These are phyloP conservation scores for Bombycilla garrulus DNA, from an alignment of 2,113 vertebrate species.

Conservation along the genomic window DNA sequence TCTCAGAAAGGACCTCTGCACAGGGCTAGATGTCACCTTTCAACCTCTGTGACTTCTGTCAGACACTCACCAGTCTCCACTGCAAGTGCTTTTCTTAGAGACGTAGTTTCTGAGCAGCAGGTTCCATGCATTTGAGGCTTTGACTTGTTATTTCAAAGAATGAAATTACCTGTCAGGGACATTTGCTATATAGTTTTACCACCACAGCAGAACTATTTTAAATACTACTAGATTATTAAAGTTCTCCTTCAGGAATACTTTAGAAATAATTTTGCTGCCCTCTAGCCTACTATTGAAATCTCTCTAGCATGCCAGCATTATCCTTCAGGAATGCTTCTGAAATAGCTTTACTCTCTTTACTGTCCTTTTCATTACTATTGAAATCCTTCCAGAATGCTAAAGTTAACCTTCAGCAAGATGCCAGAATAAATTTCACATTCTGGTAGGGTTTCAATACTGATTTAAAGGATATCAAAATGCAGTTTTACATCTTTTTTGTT, in stretches of 20 bases:
- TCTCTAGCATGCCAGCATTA: conserved; percentile 47
- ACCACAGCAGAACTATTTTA: conserved; percentile 65
- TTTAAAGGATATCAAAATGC: conserved; percentile 49
- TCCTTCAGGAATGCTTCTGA: conserved; percentile 67
- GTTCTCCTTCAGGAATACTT: conserved; percentile 70
- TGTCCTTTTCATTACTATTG: conserved; percentile 67
- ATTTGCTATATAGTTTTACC: conserved; percentile 61
- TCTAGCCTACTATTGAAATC: conserved; percentile 61
- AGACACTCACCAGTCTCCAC: not conserved
- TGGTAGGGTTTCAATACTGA: conserved; percentile 63
- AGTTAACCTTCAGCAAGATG: conserved; percentile 70
- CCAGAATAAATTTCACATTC: conserved; percentile 62
- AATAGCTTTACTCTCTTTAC: conserved; percentile 65
- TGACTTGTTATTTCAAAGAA: conserved; percentile 48
- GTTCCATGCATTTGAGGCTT: not conserved
- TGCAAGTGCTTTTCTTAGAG: not conserved
- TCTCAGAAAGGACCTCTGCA: not conserved
- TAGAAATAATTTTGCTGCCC: conserved; percentile 70
- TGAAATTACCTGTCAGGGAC: conserved; percentile 30
- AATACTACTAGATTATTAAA: conserved; percentile 72
- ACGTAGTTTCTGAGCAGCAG: not conserved
- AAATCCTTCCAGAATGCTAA: conserved; percentile 73
- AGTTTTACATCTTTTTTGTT: not conserved
- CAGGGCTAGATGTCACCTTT: not conserved
- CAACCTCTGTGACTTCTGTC: not conserved